Evolutionary conservation across 2,888 invertebrate species (phyloP), one percentile per base, ranked within the genome.

Genomic region (Thecophora atra): DNA sequence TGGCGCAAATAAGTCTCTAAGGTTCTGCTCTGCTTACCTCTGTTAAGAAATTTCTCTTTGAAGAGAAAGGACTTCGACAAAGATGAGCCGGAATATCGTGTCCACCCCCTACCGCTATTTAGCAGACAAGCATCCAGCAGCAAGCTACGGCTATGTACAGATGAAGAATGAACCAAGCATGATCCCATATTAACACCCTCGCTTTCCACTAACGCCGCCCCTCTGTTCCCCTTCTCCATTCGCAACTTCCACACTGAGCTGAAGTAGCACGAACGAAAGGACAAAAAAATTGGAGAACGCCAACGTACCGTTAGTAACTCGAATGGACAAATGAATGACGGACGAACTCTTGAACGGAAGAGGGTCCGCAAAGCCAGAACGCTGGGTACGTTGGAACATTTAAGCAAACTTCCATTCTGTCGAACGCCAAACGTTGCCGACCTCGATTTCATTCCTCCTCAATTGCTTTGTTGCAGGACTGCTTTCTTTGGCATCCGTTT

Each of bases 271-370:
- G 15, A 47, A 54, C 60, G 37, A 26, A 64, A 67, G 51, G 52
- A 37, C 37, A 37, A 37, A 30, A 30, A 42, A 73, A 73, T 73
- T 73, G 72, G 70, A 70, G 72, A 70, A 73, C 66, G 70, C 70
- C 62, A 67, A 60, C 66, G 67, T 63, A 66, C 69, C 70, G 58
- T 65, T 70, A 65, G 72, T 73, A 67, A 70, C 71, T 63, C 56
- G 54, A 71, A 71, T 52, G 70, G 73, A 71, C 73, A 62, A 60
- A 63, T 71, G 70, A 70, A 67, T 69, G 37, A 47, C 67, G 15
- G 19, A 51, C 24, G 54, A 60, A 42, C 56, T 56, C 44, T 44
- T 58, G 68, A 65, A 65, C 42, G 26, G 30, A 62, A 47, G 51
- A 67, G 56, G 19, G 54, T 37, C 56, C 30, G 52, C 30, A 28